Evolutionary conservation across 2,113 vertebrate genomes (phyloP), one percentile per base, ranked within the genome.

Genomic region (Carettochelys insculpta): DNA sequence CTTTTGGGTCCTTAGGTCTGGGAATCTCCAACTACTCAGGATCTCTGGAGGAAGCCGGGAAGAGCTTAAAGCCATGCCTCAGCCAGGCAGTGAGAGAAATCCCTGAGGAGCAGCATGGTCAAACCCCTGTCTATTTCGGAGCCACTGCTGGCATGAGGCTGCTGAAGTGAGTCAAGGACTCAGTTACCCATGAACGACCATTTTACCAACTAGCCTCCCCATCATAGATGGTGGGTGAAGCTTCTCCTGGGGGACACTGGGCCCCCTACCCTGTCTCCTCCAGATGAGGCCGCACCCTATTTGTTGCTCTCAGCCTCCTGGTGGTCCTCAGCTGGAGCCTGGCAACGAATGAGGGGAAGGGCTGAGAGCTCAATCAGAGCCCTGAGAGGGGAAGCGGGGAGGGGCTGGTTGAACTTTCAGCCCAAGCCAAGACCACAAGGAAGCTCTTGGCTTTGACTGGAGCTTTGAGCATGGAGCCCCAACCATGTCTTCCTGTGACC

Each of bases 91-190:
- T 95, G 43, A 78, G 6, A 8, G 92, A 92, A 1, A 87, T 98
- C 47, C 98, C 98, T 47, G 8, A 31, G 13, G 90, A 84, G 13
- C 88, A 92, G 41, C 96, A 96, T 1, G 8, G 11, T 1, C 34
- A 31, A 17, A 97, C 98, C 0, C 97, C 97, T 3, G 89, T 98
- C 27, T 98, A 98, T 86, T 95, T 98, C 82, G 98, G 98, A 29
- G 98, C 98, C 77, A 98, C 98, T 0, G 98, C 98, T 1, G 97
- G 98, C 90, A 98, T 98, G 97, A 94, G 98, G 14, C 94, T 98
- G 56, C 96, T 98, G 27, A 94, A 94, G 98, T 98, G 89, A 96
- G 96, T 95, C 24, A 8, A 75, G 71, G 24, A 43, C 27, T 73
- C 71, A 27, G 41, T 12, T 73, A 43, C 11, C 41, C 41, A 27